Evolutionary conservation across 2,888 invertebrate species (phyloP).

Genomic region (Hetaerina titia): DNA sequence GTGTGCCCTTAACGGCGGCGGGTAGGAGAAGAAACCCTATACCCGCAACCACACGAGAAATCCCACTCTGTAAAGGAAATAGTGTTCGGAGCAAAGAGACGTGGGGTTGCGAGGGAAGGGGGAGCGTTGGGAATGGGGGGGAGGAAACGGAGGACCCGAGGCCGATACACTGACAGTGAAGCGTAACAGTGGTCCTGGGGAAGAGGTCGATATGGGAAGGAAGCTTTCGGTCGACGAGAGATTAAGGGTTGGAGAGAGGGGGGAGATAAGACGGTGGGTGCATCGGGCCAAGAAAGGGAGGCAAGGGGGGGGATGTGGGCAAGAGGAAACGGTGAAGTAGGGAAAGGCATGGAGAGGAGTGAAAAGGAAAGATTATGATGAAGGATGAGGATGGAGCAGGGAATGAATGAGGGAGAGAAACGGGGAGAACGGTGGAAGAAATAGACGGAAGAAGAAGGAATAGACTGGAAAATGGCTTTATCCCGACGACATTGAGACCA

Average conservation of each 20-base stretch:
- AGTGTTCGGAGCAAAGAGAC: background rate
- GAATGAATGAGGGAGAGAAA: background rate
- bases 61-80: background rate
- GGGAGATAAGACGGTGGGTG: background rate
- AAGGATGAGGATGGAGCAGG: background rate
- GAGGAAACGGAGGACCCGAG: background rate
- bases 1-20: background rate
- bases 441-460: background rate
- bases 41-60: background rate
- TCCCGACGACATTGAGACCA: background rate
- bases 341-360: background rate
- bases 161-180: constrained; percentile 23
- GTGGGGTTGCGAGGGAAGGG: background rate
- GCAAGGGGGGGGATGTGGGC: background rate
- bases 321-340: background rate
- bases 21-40: background rate
- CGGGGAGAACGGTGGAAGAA: background rate
- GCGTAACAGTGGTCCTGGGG: background rate
- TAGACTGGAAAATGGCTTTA: background rate
- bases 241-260: constrained; percentile 9
- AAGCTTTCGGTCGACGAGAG: background rate
- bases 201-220: constrained; percentile 32
- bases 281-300: background rate
- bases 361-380: background rate
- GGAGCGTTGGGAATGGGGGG: background rate